Percentiles rank a stretch among this genome's conserved stretches.
Conservation (phyloP, 2,113 vertebrate species). For the Cebidichthys violaceus region DNA sequence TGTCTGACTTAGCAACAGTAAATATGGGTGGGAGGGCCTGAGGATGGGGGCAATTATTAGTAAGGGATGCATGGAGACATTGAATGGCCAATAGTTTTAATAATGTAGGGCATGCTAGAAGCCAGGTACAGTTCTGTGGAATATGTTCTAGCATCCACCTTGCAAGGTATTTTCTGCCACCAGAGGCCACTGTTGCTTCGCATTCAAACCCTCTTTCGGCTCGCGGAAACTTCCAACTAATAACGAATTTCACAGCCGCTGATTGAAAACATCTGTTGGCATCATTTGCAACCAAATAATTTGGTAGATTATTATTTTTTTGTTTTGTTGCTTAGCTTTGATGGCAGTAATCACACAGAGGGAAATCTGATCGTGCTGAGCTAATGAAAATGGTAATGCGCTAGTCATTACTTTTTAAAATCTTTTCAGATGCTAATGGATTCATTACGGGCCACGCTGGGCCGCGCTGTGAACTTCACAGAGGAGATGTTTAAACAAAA, state of each 20-base stretch:
- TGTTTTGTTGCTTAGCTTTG: conserved; percentile 51
- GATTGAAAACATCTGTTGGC: conserved; percentile 71
- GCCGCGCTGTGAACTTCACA: conserved; percentile 29
- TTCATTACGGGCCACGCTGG: conserved; percentile 55
- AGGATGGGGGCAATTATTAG: neutral
- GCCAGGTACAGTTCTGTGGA: neutral
- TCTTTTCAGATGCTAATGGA: conserved; percentile 63
- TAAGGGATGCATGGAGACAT: neutral
- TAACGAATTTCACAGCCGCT: conserved; percentile 59
- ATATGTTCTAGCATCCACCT: neutral
- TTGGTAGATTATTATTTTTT: conserved; percentile 51
- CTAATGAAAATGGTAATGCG: conserved; percentile 69
- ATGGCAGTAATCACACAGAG: conserved; percentile 55
- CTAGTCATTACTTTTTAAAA: conserved; percentile 48
- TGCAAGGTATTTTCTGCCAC: conserved; percentile 41
- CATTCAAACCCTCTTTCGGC: neutral
- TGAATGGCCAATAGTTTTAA: neutral
- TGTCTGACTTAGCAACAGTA: neutral
- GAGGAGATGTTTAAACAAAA: conserved; percentile 15
- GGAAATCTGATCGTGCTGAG: conserved; percentile 61
- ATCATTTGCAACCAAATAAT: conserved; percentile 57
- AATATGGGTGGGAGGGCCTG: neutral
- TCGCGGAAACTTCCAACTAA: conserved; percentile 30
- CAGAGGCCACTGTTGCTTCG: conserved; percentile 52
- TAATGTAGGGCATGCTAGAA: neutral